Evolutionary conservation across 2,797 vertebrate species (phyloP), one percentile per base, ranked within the genome.

Genomic region (Gadopsis marmoratus): DNA sequence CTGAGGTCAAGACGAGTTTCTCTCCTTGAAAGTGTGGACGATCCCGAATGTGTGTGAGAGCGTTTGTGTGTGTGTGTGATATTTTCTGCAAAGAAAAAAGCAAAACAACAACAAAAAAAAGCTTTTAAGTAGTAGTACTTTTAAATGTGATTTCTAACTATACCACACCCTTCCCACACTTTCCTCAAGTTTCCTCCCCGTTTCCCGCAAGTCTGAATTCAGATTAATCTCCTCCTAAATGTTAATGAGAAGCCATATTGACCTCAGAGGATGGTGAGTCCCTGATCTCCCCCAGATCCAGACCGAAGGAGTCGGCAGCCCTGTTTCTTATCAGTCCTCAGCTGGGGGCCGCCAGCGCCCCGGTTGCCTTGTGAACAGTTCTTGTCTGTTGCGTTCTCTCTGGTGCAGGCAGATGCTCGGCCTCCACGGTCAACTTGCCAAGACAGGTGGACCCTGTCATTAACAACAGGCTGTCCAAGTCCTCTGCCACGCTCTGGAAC

Each of bases 381-480:
- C 86, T 95, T 95, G 93, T 95, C 72, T 95, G 93, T 94, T 95
- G 91, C 94, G 88, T 94, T 95, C 91, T 96, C 93, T 94, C 94
- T 94, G 97, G 97, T 97, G 96, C 97, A 97, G 97, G 96, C 97
- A 97, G 98, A 95, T 99, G 98, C 96, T 99, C 98, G 79, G 96
- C 97, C 95, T 99, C 98, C 94, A 98, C 98, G 84, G 97, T 98
- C 96, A 99, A 98, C 96, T 96, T 99, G 95, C 97, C 97, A 75
- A 97, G 98, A 96, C 97, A 98, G 95, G 96, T 96, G 96, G 97
- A 99, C 94, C 97, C 97, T 97, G 97, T 99, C 95, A 96, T 99
- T 97, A 99, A 97, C 97, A 99, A 96, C 96, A 97, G 98, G 95
- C 97, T 99, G 95, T 99, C 98, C 96, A 99, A 98, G 96, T 99